Evolutionary conservation across 2,888 invertebrate genomes (phyloP).

Genomic region (Acleris literana): DNA sequence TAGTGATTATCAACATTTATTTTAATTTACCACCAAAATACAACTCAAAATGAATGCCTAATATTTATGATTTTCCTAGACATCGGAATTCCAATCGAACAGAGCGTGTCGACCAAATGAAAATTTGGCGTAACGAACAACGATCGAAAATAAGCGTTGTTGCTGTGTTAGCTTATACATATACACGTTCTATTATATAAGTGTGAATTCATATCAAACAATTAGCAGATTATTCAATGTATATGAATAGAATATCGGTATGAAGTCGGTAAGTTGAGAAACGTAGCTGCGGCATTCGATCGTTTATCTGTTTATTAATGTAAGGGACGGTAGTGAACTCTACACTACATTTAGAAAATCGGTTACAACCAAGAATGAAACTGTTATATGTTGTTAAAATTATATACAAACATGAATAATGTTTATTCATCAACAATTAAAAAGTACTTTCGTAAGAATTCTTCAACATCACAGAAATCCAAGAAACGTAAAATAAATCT

Average conservation of each 20-base stretch:
- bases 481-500: slow-evolving; percentile 25
- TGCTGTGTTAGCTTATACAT: slow-evolving; percentile 17
- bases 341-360: too few species aligned
- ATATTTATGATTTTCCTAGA: slow-evolving; percentile 33
- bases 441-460: slow-evolving; percentile 31
- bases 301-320: too few species aligned
- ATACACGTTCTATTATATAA: slow-evolving; percentile 15
- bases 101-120: slow-evolving; percentile 31
- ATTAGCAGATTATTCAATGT: neutral
- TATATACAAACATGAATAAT: too few species aligned
- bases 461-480: slow-evolving; percentile 22
- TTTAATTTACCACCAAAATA: slow-evolving; percentile 9
- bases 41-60: slow-evolving; percentile 28
- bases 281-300: neutral
- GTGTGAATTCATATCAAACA: neutral
- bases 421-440: slow-evolving; percentile 27
- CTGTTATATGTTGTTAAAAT: too few species aligned
- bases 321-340: too few species aligned
- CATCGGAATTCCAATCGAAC: slow-evolving; percentile 34
- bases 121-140: slow-evolving; percentile 38
- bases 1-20: too few species aligned
- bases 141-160: slow-evolving; percentile 15
- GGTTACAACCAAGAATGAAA: too few species aligned
- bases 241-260: neutral
- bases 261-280: neutral